Percentiles rank a stretch among this genome's conserved stretches.
phyloP scores from a whole-genome alignment of 1,140 invertebrate species.

The Theocolax elegans region DNA sequence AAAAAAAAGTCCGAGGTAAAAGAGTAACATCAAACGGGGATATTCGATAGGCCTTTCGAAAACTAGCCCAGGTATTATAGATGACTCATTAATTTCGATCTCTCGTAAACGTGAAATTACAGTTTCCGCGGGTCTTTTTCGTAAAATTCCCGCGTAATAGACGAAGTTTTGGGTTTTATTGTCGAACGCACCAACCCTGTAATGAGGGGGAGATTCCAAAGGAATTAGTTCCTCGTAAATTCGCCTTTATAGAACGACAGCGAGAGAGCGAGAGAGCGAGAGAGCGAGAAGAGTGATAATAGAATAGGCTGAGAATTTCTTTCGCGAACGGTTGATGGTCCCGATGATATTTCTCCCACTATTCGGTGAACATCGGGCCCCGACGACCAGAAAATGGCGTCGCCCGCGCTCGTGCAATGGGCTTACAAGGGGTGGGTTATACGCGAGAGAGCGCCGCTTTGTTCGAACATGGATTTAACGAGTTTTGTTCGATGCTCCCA shows the following conservation, averaged over 20 bases:
- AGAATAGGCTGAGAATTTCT: constrained; percentile 10
- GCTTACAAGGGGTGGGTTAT: no score
- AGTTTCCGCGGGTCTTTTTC: constrained; percentile 30
- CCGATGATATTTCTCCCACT: no score
- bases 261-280: background rate
- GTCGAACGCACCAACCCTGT: background rate
- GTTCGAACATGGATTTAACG: no score
- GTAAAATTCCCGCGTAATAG: constrained; percentile 8
- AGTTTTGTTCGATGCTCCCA: no score
- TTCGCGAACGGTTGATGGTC: background rate
- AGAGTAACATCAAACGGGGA: no score
- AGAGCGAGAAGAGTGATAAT: background rate
- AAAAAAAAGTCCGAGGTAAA: background rate
- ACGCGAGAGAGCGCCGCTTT: no score
- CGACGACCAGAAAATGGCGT: constrained; percentile 32
- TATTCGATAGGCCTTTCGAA: no score
- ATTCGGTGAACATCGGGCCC: no score
- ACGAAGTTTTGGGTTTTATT: background rate
- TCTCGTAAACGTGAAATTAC: constrained; percentile 7
- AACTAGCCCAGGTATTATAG: no score
- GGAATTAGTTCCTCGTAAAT: constrained; percentile 38
- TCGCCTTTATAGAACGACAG: background rate
- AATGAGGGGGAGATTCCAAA: constrained; percentile 28
- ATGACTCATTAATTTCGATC: constrained; percentile 25
- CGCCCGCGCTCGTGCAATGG: no score